Evolutionary conservation across 2,113 vertebrate species (phyloP), one percentile per base, ranked within the genome.

Genomic region (Cyprinus carpio): DNA sequence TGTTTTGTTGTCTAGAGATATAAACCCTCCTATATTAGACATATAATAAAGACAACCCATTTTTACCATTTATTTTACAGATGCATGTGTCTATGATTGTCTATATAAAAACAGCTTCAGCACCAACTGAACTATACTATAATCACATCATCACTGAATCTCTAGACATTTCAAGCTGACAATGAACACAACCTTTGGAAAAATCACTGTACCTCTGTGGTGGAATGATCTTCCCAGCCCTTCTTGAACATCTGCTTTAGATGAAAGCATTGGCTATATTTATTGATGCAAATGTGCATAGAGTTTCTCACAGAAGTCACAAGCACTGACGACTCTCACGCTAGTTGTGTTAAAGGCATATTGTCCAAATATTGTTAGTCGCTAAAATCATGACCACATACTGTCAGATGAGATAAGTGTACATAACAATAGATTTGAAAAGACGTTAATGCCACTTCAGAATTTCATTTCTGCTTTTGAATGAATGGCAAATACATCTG

Each of bases 301-400:
- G 54, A 23, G 20, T 23, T 69, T 69, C 31, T 37, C 23, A 20
- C 31, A 60, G 12, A 62, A 34, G 20, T 29, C 16, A 29, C 64
- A 83, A 37, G 27, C 72, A 49, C 25, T 29, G 40, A 46, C 29
- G 25, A 18, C 13, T 58, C 60, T 83, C 82, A 81, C 54, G 29
- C 74, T 69, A 69, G 16, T 23, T 54, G 15, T 64, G 71, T 79
- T 72, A 65, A 79, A 49, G 54, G 37, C 54, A 62, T 62, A 58
- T 79, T 51, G 9, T 40, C 13, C 56, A 9, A 65, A 79, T 71
- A 78, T 79, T 71, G 54, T 25, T 46, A 43, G 72, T 46, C 7
- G 37, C 7, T 31, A 75, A 75, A 23, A 81, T 62, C 27, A 40
- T 11, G 60, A 82, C 40, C 58, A 69, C 15, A 76, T 43, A 16